Evolutionary conservation across 2,113 vertebrate genomes (phyloP), one percentile per base, ranked within the genome.

Genomic region (Numenius arquata): DNA sequence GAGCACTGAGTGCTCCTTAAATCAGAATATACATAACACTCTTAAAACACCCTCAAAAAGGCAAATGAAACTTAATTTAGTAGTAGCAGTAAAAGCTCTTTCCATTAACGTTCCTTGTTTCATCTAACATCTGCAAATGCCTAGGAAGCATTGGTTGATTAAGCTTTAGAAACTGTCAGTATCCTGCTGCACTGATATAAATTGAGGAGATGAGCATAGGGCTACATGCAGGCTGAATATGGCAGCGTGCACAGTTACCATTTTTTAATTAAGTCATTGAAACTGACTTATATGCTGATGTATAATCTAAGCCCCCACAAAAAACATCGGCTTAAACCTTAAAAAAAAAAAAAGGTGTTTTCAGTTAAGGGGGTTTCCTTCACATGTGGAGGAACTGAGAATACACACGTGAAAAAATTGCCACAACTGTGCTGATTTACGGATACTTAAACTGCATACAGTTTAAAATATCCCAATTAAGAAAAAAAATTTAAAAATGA

Each of bases 11-110:
- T 80, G 45, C 6, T 95, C 17, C 66, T 93, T 86, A 78, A 91
- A 92, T 53, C 47, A 89, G 53, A 90, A 75, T 85, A 79, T 62
- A 68, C 18, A 20, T 55, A 93, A 34, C 15, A 36, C 26, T 43
- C 18, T 83, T 88, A 68, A 89, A 95, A 92, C 0, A 3, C 11
- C 47, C 91, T 92, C 70, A 75, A 71, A 81, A 65, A 82, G 48
- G 18, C 38, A 94, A 90, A 95, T 30, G 20, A 50, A 94, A 93
- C 40, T 68, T 86, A 86, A 78, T 95, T 85, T 89, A 92, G 40
- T 71, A 52, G 62, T 53, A 76, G 45, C 7, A 85, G 77, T 78
- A 94, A 93, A 86, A 89, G 50, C 36, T 92, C 56, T 84, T 81
- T 72, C 88, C 40, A 55, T 92, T 92, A 78, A 66, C 63, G 61